A percentile compares a stretch with the other conserved stretches of the same genome.
Evolutionary conservation across 1,140 invertebrate species (phyloP).

Genomic region (Bathynomus jamesi): DNA sequence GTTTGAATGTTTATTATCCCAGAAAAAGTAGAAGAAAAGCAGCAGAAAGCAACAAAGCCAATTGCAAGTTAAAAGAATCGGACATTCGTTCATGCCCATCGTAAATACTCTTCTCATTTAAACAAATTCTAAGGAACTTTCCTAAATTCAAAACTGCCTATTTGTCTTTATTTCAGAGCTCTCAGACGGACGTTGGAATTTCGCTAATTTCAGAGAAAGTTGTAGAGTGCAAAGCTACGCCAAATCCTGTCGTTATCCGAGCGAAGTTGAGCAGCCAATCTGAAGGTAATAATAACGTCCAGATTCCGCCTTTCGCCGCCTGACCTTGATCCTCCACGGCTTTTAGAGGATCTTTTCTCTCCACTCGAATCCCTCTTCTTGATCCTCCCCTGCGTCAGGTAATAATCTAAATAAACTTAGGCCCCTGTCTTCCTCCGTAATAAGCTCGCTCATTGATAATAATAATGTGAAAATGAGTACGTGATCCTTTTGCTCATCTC

Average conservation of each 20-base stretch:
- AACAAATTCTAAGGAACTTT: background rate
- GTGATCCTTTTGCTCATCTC: background rate
- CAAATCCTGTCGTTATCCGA: background rate
- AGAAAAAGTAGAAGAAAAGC: too few relatives aligned
- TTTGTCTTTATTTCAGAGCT: background rate
- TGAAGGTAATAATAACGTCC: background rate
- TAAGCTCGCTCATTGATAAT: background rate
- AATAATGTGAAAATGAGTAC: background rate
- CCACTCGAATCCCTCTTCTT: background rate
- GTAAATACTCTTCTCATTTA: background rate
- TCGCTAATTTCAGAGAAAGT: background rate
- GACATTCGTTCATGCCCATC: too few relatives aligned
- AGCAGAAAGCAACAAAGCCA: too few relatives aligned
- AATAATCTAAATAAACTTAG: conserved; percentile 2
- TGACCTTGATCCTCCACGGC: background rate
- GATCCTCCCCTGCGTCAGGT: background rate
- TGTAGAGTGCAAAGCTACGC: background rate
- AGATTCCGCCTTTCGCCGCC: background rate
- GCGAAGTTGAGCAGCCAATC: background rate
- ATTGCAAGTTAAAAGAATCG: too few relatives aligned
- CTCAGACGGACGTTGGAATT: background rate
- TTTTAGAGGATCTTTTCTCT: background rate
- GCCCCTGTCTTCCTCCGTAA: background rate
- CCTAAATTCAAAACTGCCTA: too few relatives aligned
- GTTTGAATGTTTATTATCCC: too few relatives aligned